These are phyloP conservation scores for Muricea muricata DNA, from an alignment of 92 coral and sea anemone species.

Conservation along the genomic window DNA sequence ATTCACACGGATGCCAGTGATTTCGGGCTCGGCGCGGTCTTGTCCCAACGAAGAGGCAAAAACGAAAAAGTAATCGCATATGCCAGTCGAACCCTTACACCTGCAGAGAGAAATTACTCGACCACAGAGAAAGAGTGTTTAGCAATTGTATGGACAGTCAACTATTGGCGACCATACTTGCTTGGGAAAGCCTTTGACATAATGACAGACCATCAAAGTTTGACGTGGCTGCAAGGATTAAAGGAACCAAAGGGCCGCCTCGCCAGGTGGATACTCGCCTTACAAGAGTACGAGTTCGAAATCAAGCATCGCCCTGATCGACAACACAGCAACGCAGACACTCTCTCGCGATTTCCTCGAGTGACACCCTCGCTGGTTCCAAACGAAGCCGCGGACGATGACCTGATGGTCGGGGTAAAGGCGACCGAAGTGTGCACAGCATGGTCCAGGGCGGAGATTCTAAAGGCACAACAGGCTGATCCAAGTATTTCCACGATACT, in stretches of 20 bases:
- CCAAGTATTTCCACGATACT: neutral
- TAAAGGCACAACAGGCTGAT: neutral
- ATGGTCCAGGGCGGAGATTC: neutral
- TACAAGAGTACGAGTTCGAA: slow-evolving; percentile 12
- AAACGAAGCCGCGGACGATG: neutral
- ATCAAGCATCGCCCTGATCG: slow-evolving; percentile 1
- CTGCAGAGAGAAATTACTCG: neutral
- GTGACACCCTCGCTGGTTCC: neutral
- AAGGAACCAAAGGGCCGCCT: slow-evolving; percentile 14
- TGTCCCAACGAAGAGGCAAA: neutral
- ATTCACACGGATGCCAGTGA: slow-evolving; percentile 25
- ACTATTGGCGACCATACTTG: slow-evolving; percentile 5
- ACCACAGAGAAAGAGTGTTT: slow-evolving; percentile 11
- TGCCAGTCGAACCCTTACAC: neutral
- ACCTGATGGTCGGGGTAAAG: neutral
- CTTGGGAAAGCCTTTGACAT: neutral
- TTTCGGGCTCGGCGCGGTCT: neutral
- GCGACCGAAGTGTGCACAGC: neutral
- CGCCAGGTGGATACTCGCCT: neutral
- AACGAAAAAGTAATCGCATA: neutral
- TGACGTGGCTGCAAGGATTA: slow-evolving; percentile 16
- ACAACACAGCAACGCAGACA: slow-evolving; percentile 2
- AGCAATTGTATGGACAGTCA: slow-evolving; percentile 15
- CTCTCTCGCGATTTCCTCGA: slow-evolving; percentile 4
- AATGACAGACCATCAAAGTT: slow-evolving; percentile 16